Evolutionary conservation across 2,797 vertebrate species (phyloP).

Genomic region (Tadarida brasiliensis): DNA sequence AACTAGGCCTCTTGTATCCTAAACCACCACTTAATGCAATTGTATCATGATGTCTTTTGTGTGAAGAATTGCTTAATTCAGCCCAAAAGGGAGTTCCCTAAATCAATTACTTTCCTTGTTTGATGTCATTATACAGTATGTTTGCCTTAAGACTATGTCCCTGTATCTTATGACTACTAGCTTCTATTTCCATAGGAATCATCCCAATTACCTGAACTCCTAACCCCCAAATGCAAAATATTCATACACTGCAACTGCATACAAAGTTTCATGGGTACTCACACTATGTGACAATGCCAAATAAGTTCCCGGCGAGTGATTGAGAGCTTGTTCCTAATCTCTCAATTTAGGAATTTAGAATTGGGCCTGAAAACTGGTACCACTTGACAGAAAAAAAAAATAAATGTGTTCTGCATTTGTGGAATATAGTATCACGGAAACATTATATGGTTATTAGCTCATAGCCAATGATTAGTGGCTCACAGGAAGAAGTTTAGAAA

Average conservation of each 20-base stretch:
- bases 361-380: not conserved
- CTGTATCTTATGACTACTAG: not conserved
- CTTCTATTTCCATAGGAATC: not conserved
- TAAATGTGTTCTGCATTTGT: not conserved
- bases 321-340: not conserved
- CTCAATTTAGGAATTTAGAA: conserved; percentile 22
- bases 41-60: not conserved
- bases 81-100: not conserved
- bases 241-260: not conserved
- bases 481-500: not conserved
- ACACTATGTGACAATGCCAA: not conserved
- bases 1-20: not conserved
- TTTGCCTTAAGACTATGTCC: not conserved
- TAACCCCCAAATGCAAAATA: not conserved
- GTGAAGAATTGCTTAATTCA: not conserved
- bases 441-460: not conserved
- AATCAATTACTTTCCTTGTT: not conserved
- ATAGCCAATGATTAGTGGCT: not conserved
- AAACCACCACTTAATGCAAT: not conserved
- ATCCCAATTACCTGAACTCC: not conserved
- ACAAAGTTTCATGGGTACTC: not conserved
- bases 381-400: not conserved
- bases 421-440: not conserved
- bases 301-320: not conserved
- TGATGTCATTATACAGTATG: not conserved